These are phyloP conservation scores for Sitta carolinensis DNA, from an alignment of 2,797 vertebrate genomes.

Conservation along the genomic window DNA sequence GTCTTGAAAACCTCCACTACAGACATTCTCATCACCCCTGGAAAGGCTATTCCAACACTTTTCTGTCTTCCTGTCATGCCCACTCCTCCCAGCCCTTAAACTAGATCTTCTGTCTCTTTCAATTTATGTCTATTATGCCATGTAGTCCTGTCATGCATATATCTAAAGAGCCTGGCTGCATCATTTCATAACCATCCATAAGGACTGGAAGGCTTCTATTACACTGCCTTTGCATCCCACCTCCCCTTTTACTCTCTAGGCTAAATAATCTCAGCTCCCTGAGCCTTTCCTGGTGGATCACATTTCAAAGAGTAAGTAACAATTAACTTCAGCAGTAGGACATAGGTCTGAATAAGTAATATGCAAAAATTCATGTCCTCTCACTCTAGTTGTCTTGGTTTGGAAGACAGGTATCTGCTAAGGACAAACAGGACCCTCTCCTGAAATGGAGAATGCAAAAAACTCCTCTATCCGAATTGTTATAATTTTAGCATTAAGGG, in stretches of 20 bases:
- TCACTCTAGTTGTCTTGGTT: too few relatives aligned
- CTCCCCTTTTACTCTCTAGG: neutral
- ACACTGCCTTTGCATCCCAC: neutral
- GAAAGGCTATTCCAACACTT: neutral
- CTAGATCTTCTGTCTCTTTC: neutral
- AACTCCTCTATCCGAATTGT: too few relatives aligned
- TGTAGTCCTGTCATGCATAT: neutral
- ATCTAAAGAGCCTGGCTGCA: neutral
- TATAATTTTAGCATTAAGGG: too few relatives aligned
- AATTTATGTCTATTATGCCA: neutral
- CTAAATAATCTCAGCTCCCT: neutral
- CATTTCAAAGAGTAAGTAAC: neutral
- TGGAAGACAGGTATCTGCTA: too few relatives aligned
- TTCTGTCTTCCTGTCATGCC: neutral
- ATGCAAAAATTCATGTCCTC: neutral
- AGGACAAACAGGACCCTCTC: too few relatives aligned
- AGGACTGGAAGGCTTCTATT: neutral
- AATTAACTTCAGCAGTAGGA: neutral
- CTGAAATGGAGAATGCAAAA: too few relatives aligned
- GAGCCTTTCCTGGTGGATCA: neutral
- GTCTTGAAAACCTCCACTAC: neutral
- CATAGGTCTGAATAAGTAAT: neutral
- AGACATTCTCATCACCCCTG: neutral
- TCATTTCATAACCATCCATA: neutral
- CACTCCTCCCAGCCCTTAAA: neutral